These are phyloP conservation scores for Peromyscus eremicus DNA, from an alignment of 2,797 vertebrate genomes.

Conservation along the genomic window DNA sequence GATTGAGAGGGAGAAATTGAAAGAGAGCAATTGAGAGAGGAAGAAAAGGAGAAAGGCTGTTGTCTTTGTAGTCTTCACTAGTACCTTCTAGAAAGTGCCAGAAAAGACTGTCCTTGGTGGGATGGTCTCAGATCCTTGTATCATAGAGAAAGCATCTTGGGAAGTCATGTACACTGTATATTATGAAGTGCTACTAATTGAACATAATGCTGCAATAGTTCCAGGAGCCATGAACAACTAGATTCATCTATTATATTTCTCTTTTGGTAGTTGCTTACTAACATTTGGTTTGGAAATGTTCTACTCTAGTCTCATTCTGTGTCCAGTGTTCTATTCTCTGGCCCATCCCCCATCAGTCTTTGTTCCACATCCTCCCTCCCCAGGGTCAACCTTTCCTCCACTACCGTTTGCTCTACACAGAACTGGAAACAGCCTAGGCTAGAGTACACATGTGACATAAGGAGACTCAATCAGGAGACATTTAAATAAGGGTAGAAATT, in stretches of 20 bases:
- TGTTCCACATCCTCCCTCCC: fast-evolving
- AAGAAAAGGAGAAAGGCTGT: neutral
- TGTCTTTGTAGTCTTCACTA: neutral
- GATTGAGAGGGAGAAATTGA: too few relatives aligned
- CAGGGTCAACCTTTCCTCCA: neutral
- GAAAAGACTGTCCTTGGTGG: neutral
- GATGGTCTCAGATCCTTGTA: neutral
- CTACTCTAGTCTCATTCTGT: neutral
- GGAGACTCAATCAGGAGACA: neutral
- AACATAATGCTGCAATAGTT: neutral
- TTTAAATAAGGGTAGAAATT: constrained; percentile 29
- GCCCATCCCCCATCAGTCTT: neutral
- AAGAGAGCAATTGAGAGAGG: too few relatives aligned
- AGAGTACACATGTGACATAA: neutral
- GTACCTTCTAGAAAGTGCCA: constrained; percentile 41
- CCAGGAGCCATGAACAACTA: neutral
- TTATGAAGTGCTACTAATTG: neutral
- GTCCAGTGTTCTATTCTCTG: neutral
- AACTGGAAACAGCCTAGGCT: neutral
- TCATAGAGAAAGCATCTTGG: neutral
- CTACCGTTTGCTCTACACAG: neutral
- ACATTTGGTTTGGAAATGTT: neutral
- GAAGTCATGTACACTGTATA: neutral
- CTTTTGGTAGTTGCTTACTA: neutral
- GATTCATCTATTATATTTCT: neutral